Evolutionary conservation across 2,797 vertebrate species (phyloP), one percentile per base, ranked within the genome.

Genomic region (Pantherophis vulpinus): DNA sequence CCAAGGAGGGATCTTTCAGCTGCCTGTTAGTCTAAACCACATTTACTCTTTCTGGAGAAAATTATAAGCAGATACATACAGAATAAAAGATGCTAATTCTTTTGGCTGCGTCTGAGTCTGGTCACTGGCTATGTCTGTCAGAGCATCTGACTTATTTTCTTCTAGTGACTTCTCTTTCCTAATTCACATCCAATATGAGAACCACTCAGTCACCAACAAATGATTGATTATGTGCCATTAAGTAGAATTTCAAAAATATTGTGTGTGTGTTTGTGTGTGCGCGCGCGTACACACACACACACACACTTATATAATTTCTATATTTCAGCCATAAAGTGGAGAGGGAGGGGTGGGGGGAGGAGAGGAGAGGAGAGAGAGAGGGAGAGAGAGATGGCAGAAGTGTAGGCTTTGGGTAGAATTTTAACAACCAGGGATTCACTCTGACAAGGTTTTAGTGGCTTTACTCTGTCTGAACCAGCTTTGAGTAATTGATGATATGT

Each of bases 1-100:
- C 88, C 66, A 91, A 63, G 93, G 60, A 94, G 88, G 86, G 51
- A 89, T 70, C 88, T 79, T 79, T 95, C 58, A 95, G 92, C 91
- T 95, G 93, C 91, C 95, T 55, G 25, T 51, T 92, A 86, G 23
- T 93, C 63, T 89, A 93, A 91, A 74, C 25, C 86, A 91, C 87
- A 92, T 60, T 91, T 66, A 10, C 23, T 51, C 14, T 95, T 95
- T 87, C 83, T 93, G 74, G 55, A 94, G 79, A 94, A 86, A 88
- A 55, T 89, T 89, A 93, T 63, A 93, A 66, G 58, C 63, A 94
- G 87, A 83, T 88, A 95, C 58, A 91, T 86, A 94, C 51, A 94
- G 79, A 94, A 3, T 79, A 86, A 93, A 91, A 66, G 93, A 37
- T 13, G 86, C 0, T 5, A 23, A 89, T 83, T 58, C 12, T 55